phyloP scores from a whole-genome alignment of 2,888 invertebrate genomes.

The Strigamia transsilvanica region DNA sequence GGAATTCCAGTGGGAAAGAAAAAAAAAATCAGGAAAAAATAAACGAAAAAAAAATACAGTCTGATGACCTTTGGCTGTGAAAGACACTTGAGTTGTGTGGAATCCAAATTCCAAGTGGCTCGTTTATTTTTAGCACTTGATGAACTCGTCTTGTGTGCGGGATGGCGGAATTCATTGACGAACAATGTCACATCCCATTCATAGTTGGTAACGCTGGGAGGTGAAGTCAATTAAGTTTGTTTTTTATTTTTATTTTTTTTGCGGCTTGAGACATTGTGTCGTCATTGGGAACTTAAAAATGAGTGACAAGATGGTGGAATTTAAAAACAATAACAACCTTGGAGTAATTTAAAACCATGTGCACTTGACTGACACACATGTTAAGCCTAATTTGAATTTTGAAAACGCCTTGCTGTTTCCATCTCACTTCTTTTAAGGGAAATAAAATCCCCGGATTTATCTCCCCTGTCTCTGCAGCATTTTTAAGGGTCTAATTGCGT shows the following conservation, averaged over 20 bases:
- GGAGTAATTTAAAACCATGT: not conserved
- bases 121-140: conserved; percentile 8
- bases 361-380: not conserved
- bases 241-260: not conserved
- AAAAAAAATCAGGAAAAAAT: conserved; percentile 3
- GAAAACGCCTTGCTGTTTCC: too few relatives aligned
- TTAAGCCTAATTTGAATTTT: not conserved
- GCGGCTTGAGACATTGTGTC: not conserved
- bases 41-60: not conserved
- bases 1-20: not conserved
- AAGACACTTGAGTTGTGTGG: conserved; percentile 8
- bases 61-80: conserved; percentile 8
- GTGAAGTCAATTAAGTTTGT: not conserved
- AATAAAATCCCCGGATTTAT: not conserved
- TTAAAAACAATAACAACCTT: not conserved
- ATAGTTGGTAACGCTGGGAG: not conserved
- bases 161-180: conserved; percentile 8
- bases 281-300: not conserved
- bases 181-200: conserved; percentile 2
- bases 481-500: not conserved
- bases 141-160: conserved; percentile 3
- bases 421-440: not conserved
- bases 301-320: not conserved
- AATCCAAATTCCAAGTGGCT: conserved; percentile 3
- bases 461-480: not conserved